Conservation (phyloP, 2,888 invertebrate genomes). For the Therioaphis trifolii region DNA sequence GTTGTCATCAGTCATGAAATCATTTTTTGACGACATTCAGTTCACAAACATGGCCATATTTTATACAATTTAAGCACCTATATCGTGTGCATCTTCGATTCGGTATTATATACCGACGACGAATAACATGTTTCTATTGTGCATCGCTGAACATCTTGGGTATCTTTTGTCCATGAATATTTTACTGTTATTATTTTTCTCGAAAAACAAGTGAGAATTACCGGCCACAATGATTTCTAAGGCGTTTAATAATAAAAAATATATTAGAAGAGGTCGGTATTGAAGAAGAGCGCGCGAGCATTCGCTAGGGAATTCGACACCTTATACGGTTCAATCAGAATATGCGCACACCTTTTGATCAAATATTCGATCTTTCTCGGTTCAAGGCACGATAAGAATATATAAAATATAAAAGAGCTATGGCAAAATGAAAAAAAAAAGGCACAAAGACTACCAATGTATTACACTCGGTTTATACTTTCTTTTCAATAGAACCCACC, state of each 20-base stretch:
- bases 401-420: constrained; percentile 48
- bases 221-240: neutral
- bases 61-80: too few species aligned
- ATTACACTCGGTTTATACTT: constrained; percentile 40
- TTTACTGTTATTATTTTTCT: too few species aligned
- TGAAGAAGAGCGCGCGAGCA: neutral
- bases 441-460: constrained; percentile 45
- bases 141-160: too few species aligned
- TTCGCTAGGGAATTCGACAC: constrained; percentile 42
- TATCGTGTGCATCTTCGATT: too few species aligned
- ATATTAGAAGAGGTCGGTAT: neutral
- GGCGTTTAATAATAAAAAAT: neutral
- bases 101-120: too few species aligned
- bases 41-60: too few species aligned
- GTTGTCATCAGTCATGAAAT: too few species aligned
- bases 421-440: constrained; percentile 25
- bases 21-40: too few species aligned
- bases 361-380: constrained; percentile 50
- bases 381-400: constrained; percentile 24
- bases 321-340: constrained; percentile 51
- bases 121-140: too few species aligned
- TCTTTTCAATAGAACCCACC: constrained; percentile 46
- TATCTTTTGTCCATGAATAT: too few species aligned
- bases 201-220: too few species aligned
- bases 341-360: constrained; percentile 52